phyloP scores from a whole-genome alignment of 1,140 invertebrate species.

The Eriocheir sinensis region DNA sequence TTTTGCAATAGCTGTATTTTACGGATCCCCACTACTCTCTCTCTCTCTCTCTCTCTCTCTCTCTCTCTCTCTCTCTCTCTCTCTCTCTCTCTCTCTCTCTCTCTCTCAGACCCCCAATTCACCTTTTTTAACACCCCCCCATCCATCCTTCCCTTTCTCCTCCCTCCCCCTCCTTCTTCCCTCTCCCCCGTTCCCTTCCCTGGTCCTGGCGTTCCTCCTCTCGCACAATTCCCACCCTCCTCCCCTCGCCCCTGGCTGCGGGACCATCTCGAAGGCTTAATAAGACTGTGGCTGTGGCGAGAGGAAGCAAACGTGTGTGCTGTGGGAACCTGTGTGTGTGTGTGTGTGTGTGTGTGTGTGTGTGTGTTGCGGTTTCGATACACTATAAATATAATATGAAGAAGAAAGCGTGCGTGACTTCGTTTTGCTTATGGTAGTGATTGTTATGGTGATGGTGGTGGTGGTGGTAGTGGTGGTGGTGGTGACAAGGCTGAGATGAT shows the following conservation, averaged over 20 bases:
- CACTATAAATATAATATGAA: too few relatives aligned
- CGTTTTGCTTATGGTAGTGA: not conserved
- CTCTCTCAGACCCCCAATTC: not conserved
- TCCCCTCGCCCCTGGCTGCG: not conserved
- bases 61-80: not conserved
- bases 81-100: not conserved
- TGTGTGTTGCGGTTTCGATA: not conserved
- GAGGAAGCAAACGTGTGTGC: not conserved
- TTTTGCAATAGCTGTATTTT: not conserved
- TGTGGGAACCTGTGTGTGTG: not conserved
- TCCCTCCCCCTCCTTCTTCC: too few relatives aligned
- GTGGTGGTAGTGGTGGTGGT: not conserved
- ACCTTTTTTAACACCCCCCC: not conserved
- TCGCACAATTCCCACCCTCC: not conserved
- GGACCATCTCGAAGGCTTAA: slow-evolving; percentile 1
- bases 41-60: not conserved
- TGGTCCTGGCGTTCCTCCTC: not conserved
- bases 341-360: not conserved
- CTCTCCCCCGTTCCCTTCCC: not conserved
- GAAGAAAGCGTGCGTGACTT: not conserved
- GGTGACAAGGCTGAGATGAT: not conserved
- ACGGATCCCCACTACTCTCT: not conserved
- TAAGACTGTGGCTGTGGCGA: not conserved
- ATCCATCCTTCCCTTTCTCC: not conserved
- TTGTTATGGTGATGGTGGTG: not conserved